Evolutionary conservation across 2,113 vertebrate genomes (phyloP).

Genomic region (Myotis lucifugus): DNA sequence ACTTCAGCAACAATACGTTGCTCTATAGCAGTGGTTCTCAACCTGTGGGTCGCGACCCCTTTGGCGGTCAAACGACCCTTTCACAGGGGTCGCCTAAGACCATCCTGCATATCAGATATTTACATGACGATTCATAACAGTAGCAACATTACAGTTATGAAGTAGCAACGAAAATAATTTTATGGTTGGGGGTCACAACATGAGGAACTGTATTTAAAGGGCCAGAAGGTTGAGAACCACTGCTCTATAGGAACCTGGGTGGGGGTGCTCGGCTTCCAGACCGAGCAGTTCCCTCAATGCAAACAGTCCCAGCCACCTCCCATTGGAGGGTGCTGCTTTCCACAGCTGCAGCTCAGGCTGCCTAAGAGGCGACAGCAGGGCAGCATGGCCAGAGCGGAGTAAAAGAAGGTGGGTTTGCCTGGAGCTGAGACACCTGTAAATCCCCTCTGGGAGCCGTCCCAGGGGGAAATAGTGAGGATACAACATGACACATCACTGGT

Average conservation of each 20-base stretch:
- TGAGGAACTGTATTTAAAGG: too few species aligned
- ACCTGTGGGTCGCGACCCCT: too few species aligned
- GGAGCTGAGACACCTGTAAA: not conserved
- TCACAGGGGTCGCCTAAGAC: too few species aligned
- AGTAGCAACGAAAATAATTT: too few species aligned
- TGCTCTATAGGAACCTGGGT: not conserved
- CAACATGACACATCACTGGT: fast-evolving
- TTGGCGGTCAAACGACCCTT: too few species aligned
- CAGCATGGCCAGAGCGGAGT: not conserved
- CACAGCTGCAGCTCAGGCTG: too few species aligned
- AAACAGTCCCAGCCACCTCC: not conserved
- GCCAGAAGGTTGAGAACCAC: too few species aligned
- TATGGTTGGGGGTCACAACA: too few species aligned
- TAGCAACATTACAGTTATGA: too few species aligned
- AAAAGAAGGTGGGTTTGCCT: not conserved
- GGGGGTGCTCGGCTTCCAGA: not conserved
- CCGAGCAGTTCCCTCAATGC: not conserved
- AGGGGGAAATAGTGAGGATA: not conserved
- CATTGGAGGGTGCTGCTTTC: not conserved
- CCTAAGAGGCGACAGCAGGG: not conserved
- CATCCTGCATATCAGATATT: too few species aligned
- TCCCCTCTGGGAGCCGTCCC: not conserved
- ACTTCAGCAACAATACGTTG: not conserved
- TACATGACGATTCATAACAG: too few species aligned
- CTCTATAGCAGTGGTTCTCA: too few species aligned